These are phyloP conservation scores for Axis porcinus DNA, from an alignment of 2,113 vertebrate species.

Conservation along the genomic window DNA sequence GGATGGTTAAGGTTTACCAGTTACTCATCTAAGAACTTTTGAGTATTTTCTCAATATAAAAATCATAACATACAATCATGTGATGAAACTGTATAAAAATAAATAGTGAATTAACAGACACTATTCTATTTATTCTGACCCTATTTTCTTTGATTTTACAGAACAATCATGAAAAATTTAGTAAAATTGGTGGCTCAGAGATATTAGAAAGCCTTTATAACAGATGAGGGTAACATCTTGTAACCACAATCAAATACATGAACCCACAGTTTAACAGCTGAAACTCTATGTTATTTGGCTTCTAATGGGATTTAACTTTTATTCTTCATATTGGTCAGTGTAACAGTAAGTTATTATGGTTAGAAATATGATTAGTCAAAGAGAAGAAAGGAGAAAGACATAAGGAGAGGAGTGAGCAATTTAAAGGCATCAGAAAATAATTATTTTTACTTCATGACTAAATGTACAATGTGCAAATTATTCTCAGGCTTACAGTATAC, in stretches of 20 bases:
- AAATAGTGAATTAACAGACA: not conserved
- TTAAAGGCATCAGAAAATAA: not conserved
- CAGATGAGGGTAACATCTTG: not conserved
- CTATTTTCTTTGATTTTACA: not conserved
- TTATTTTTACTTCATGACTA: slow-evolving; percentile 20
- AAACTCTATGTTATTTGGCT: not conserved
- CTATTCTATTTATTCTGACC: not conserved
- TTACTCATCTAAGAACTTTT: not conserved
- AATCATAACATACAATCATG: not conserved
- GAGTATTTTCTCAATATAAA: not conserved
- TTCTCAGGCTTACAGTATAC: not conserved
- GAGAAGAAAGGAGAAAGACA: not conserved
- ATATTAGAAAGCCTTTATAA: not conserved
- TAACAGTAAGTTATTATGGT: not conserved
- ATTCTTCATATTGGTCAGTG: not conserved
- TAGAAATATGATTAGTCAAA: not conserved
- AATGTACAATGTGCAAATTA: not conserved
- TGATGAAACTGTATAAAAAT: slow-evolving; percentile 5
- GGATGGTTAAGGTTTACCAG: not conserved
- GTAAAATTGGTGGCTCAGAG: not conserved
- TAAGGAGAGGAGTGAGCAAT: not conserved
- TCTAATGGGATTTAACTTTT: not conserved
- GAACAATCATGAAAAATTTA: not conserved
- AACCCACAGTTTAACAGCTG: not conserved
- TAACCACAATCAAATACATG: not conserved